Conservation (phyloP, 2,888 invertebrate species). For the Melanotus villosus region DNA sequence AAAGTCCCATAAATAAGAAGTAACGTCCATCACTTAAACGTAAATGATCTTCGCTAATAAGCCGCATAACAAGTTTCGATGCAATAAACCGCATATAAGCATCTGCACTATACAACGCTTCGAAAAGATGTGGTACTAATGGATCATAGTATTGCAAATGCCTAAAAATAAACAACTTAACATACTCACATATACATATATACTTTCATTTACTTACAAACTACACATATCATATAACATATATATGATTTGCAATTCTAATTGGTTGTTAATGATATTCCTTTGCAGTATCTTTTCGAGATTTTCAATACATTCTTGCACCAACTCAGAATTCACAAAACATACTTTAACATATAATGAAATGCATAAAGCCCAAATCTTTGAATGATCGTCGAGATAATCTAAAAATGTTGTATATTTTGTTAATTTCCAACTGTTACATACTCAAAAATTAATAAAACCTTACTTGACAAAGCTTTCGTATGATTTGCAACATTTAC, state of each 20-base stretch:
- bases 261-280: neutral
- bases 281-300: neutral
- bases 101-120: neutral
- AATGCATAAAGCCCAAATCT: slow-evolving; percentile 30
- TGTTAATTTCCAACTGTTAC: no score
- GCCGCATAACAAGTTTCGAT: neutral
- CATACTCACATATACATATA: no score
- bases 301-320: slow-evolving; percentile 11
- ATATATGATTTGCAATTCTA: slow-evolving; percentile 31
- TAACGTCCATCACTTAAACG: neutral
- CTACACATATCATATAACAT: slow-evolving; percentile 32
- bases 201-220: no score
- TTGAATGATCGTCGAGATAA: slow-evolving; percentile 13
- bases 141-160: neutral
- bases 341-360: slow-evolving; percentile 30
- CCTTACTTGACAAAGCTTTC: no score
- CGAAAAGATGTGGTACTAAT: neutral
- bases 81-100: neutral
- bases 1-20: neutral
- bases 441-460: no score
- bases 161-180: neutral
- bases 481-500: slow-evolving; percentile 7
- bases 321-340: slow-evolving; percentile 18
- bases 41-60: neutral
- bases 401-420: no score